Percentiles rank a stretch among this genome's conserved stretches.
phyloP scores from a whole-genome alignment of 2,113 vertebrate genomes.

The Bubo scandiacus region DNA sequence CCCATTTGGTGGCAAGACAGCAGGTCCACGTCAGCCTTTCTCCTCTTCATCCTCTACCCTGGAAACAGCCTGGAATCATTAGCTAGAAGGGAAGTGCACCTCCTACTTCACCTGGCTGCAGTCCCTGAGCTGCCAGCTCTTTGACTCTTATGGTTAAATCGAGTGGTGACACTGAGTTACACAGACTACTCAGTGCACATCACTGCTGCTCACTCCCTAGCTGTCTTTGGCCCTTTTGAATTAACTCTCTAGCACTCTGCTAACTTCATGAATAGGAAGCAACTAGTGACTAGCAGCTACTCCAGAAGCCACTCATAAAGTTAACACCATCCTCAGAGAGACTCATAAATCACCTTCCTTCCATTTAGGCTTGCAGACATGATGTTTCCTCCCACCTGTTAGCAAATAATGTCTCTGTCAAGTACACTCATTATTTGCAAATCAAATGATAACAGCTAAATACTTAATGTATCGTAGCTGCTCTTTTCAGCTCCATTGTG shows the following conservation, averaged over 20 bases:
- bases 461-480: neutral
- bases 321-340: neutral
- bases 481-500: neutral
- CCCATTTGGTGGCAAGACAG: neutral
- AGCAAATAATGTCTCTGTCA: neutral
- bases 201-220: neutral
- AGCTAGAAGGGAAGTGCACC: neutral
- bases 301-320: neutral
- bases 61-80: neutral
- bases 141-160: neutral
- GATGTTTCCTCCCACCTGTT: neutral
- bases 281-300: neutral
- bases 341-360: neutral
- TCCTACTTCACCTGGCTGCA: neutral
- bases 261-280: neutral
- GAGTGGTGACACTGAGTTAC: neutral
- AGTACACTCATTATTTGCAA: conserved; percentile 8
- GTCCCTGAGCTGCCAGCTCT: neutral
- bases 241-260: neutral
- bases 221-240: neutral
- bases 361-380: neutral
- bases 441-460: neutral
- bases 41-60: neutral
- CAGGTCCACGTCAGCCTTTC: neutral
- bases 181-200: neutral